phyloP scores from a whole-genome alignment of 1,140 invertebrate species.

The Onthophagus taurus region DNA sequence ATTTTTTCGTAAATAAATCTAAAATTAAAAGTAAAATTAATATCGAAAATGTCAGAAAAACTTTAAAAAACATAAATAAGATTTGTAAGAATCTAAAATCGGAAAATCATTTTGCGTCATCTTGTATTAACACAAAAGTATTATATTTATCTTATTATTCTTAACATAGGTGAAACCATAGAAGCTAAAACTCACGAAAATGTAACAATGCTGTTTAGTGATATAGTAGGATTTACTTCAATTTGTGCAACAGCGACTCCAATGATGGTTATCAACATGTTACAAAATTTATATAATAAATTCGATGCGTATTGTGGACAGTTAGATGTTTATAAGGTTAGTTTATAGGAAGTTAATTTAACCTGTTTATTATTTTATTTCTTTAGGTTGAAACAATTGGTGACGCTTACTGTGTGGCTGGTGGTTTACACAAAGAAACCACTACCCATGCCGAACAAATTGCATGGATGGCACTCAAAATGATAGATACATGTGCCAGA shows the following conservation, averaged over 20 bases:
- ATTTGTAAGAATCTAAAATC: too few species aligned
- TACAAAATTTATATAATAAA: conserved; percentile 83
- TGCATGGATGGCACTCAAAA: conserved; percentile 87
- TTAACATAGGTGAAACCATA: conserved; percentile 73
- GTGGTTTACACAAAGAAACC: conserved; percentile 75
- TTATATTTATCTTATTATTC: too few species aligned
- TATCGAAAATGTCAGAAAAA: too few species aligned
- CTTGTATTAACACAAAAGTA: too few species aligned
- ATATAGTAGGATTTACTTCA: conserved; percentile 93
- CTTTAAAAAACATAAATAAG: too few species aligned
- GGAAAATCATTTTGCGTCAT: too few species aligned
- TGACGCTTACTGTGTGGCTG: conserved; percentile 91
- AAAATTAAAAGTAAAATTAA: too few species aligned
- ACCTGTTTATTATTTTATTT: conserved; percentile 11
- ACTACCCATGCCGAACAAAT: conserved; percentile 85
- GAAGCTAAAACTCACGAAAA: conserved; percentile 85
- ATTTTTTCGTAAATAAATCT: too few species aligned
- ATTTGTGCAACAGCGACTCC: conserved; percentile 85
- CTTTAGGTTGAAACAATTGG: conserved; percentile 87
- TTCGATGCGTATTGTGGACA: conserved; percentile 86
- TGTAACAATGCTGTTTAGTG: conserved; percentile 90
- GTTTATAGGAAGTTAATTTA: conserved; percentile 7
- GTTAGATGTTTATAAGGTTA: conserved; percentile 87
- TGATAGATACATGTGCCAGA: conserved; percentile 80
- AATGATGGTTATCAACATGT: conserved; percentile 91